A percentile compares a stretch with the other conserved stretches of the same genome.
Evolutionary conservation across 2,113 vertebrate genomes (phyloP).

Genomic region (Oncorhynchus nerka): DNA sequence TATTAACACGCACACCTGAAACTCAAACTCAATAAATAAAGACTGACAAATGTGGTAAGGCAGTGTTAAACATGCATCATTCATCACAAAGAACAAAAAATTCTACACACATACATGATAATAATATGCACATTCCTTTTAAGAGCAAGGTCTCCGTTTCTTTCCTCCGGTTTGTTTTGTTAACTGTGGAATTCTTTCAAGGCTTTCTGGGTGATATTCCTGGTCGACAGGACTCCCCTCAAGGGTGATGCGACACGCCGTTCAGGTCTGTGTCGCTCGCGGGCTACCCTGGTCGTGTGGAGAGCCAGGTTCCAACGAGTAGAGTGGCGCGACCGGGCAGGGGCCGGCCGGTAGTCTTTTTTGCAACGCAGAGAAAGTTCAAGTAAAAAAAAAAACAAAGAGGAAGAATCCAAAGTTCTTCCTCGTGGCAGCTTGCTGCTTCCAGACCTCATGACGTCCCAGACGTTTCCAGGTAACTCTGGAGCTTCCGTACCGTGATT

Average conservation of each 20-base stretch:
- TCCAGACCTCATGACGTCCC: conserved; percentile 83
- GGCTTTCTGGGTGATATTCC: conserved; percentile 86
- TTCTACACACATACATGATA: conserved; percentile 35
- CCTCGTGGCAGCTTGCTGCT: conserved; percentile 71
- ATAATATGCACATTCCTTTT: conserved; percentile 83
- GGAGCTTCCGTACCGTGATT: conserved; percentile 97
- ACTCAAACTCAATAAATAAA: conserved; percentile 87
- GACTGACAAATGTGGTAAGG: conserved; percentile 88
- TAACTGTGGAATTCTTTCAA: conserved; percentile 72
- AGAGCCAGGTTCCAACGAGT: conserved; percentile 22
- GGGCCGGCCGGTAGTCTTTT: conserved; percentile 34
- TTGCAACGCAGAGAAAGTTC: conserved; percentile 71
- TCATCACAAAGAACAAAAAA: too few relatives aligned
- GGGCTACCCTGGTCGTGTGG: conserved; percentile 8
- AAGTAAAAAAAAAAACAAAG: conserved; percentile 49
- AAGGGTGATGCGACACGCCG: conserved; percentile 54
- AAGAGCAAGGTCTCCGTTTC: conserved; percentile 74
- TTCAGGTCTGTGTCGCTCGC: conserved; percentile 24
- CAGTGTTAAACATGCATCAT: conserved; percentile 86
- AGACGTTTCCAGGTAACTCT: conserved; percentile 96
- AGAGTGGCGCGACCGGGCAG: conserved; percentile 5
- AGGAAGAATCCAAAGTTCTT: conserved; percentile 23
- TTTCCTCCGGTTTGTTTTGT: conserved; percentile 64
- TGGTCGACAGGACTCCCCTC: conserved; percentile 76
- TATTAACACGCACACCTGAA: conserved; percentile 65